Conservation (phyloP, 2,888 invertebrate genomes). For the Eupithecia exiguata region DNA sequence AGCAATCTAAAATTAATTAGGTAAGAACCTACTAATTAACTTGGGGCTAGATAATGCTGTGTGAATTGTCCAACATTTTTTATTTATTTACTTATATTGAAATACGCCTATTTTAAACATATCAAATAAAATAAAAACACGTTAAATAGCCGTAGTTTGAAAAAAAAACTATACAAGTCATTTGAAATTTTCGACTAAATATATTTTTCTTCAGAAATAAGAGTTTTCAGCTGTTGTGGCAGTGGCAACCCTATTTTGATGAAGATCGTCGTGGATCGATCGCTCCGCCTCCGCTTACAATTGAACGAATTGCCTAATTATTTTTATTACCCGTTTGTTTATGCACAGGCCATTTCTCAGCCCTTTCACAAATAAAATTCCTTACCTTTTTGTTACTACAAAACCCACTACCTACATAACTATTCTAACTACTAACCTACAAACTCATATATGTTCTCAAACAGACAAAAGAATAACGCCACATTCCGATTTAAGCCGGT, state of each 20-base stretch:
- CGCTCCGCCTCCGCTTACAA: conserved; percentile 66
- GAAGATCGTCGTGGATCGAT: conserved; percentile 62
- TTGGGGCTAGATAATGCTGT: no score
- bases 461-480: conserved; percentile 25
- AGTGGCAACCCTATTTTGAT: conserved; percentile 56
- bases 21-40: no score
- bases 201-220: no score
- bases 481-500: conserved; percentile 33
- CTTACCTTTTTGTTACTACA: conserved; percentile 2
- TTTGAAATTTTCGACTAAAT: no score
- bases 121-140: no score
- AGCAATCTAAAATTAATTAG: neutral
- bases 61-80: no score
- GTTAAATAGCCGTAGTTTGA: no score
- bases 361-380: conserved; percentile 68
- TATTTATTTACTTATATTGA: no score
- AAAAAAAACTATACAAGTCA: no score
- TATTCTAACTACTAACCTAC: neutral
- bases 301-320: conserved; percentile 79
- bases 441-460: neutral
- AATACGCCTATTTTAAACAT: no score
- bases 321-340: conserved; percentile 81
- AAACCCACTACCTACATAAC: neutral
- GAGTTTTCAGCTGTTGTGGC: neutral
- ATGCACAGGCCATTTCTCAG: conserved; percentile 60